phyloP scores from a whole-genome alignment of 1,140 invertebrate genomes.

The Caligus rogercresseyi region DNA sequence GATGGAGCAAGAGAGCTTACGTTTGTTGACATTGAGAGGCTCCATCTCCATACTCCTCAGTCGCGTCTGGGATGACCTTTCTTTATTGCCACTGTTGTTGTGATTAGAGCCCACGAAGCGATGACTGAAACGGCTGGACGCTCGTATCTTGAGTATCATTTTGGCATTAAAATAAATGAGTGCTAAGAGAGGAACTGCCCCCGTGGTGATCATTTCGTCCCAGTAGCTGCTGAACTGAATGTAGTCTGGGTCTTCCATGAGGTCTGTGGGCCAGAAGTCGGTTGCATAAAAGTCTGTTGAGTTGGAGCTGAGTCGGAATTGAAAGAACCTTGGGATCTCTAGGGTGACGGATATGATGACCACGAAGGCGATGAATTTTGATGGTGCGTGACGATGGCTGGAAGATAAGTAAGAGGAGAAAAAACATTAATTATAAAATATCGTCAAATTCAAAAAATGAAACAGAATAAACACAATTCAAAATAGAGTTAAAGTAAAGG shows the following conservation, averaged over 20 bases:
- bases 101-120: slow-evolving; percentile 6
- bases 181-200: slow-evolving; percentile 8
- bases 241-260: slow-evolving; percentile 11
- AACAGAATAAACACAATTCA: no score
- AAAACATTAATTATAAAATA: no score
- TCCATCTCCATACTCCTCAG: neutral
- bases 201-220: slow-evolving; percentile 14
- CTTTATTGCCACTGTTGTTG: no score
- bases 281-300: neutral
- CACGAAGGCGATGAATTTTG: neutral
- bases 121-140: slow-evolving; percentile 8
- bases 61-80: no score
- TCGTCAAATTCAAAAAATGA: no score
- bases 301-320: neutral
- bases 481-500: no score
- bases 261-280: slow-evolving; percentile 9
- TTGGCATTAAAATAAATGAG: slow-evolving; percentile 11
- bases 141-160: slow-evolving; percentile 7
- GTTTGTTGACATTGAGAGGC: neutral
- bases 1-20: neutral
- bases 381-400: neutral
- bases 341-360: neutral
- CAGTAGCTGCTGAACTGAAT: slow-evolving; percentile 13
- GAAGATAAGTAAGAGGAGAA: neutral
- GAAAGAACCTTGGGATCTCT: slow-evolving; percentile 7